Conservation (phyloP, 1,140 invertebrate genomes). For the Heliconius nattereri region DNA sequence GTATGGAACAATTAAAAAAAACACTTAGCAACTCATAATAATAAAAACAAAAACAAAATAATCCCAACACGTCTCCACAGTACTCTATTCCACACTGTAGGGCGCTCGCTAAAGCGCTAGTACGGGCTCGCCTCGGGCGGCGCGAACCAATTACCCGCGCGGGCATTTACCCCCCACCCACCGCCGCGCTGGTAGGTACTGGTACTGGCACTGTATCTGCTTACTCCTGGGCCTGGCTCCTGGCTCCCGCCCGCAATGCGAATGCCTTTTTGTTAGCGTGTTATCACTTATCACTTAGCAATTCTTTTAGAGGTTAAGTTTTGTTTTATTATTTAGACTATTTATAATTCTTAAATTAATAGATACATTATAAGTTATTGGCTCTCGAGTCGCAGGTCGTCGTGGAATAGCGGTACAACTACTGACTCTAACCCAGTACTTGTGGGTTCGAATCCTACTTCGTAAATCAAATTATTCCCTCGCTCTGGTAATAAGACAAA, state of each 20-base stretch:
- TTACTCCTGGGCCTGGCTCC: constrained; percentile 35
- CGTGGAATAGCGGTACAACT: no score
- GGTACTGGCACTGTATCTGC: constrained; percentile 48
- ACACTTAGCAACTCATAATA: no score
- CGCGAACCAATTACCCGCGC: constrained; percentile 79
- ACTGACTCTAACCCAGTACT: no score
- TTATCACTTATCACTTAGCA: neutral
- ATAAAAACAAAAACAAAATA: neutral
- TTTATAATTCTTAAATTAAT: no score
- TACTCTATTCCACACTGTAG: constrained; percentile 62
- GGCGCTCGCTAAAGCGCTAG: constrained; percentile 83
- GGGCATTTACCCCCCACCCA: constrained; percentile 66
- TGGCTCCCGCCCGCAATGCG: constrained; percentile 73
- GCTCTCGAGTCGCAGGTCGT: no score
- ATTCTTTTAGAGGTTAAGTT: neutral
- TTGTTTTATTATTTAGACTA: no score
- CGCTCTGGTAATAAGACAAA: no score
- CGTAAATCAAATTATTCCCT: no score
- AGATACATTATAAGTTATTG: no score
- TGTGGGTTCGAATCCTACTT: no score
- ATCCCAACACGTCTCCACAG: constrained; percentile 47
- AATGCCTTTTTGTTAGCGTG: constrained; percentile 59
- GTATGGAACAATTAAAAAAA: no score
- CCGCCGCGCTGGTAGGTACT: constrained; percentile 26
- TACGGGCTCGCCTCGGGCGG: constrained; percentile 81